phyloP scores from a whole-genome alignment of 2,113 vertebrate species.

The Xenopus borealis region DNA sequence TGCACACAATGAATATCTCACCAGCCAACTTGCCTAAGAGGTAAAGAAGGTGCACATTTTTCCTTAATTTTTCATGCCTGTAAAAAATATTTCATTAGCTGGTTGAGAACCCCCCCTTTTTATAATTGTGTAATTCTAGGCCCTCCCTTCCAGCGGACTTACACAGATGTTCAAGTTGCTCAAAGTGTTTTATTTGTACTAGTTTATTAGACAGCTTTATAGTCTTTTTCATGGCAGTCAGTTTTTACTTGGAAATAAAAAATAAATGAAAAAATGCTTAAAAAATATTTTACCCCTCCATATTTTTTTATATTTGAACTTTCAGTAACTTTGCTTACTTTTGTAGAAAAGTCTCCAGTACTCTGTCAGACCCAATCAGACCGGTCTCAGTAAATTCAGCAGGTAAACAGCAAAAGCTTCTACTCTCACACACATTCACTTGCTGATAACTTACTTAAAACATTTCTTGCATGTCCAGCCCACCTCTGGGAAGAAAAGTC shows the following conservation, averaged over 20 bases:
- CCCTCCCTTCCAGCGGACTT: conserved; percentile 49
- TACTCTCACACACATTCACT: too few species aligned
- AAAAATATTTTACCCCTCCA: not conserved
- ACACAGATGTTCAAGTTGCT: conserved; percentile 47
- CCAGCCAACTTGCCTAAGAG: not conserved
- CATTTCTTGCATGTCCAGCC: too few species aligned
- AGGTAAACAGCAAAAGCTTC: too few species aligned
- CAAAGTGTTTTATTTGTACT: conserved; percentile 50
- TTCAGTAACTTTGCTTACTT: not conserved
- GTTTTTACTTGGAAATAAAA: conserved; percentile 46
- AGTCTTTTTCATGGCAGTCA: conserved; percentile 39
- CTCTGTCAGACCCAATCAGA: too few species aligned
- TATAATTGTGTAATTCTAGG: conserved; percentile 53
- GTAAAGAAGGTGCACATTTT: not conserved
- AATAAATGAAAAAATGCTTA: conserved; percentile 41
- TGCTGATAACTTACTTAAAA: too few species aligned
- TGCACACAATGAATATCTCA: not conserved
- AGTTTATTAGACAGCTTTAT: conserved; percentile 50
- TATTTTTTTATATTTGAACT: not conserved
- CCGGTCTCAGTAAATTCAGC: too few species aligned
- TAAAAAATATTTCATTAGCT: conserved; percentile 28
- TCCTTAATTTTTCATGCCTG: conserved; percentile 13
- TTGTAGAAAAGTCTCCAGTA: not conserved
- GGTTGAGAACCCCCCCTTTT: conserved; percentile 20
- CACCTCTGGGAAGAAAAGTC: too few species aligned